Evolutionary conservation across 2,888 invertebrate genomes (phyloP).

Genomic region (Ceriagrion tenellum): DNA sequence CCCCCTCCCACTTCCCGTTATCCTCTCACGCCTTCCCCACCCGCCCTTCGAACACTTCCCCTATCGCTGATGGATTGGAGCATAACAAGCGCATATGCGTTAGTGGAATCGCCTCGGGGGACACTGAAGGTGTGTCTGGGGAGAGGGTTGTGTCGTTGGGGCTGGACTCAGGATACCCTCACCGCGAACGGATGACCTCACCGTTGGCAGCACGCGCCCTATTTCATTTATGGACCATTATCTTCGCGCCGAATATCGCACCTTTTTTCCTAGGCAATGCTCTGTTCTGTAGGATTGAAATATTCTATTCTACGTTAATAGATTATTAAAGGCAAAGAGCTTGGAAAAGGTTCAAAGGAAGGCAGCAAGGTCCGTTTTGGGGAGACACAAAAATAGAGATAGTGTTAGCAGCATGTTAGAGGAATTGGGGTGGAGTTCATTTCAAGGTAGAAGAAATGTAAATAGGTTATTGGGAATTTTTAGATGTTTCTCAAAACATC

Average conservation of each 20-base stretch:
- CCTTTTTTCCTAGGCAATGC: too few species aligned
- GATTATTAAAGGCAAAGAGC: too few species aligned
- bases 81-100: constrained; percentile 32
- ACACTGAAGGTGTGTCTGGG: neutral
- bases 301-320: too few species aligned
- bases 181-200: constrained; percentile 12
- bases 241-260: neutral
- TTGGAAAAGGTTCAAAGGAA: too few species aligned
- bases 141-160: neutral
- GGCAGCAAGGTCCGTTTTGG: too few species aligned
- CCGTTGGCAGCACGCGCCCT: neutral
- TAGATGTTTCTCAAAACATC: too few species aligned
- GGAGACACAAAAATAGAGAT: too few species aligned
- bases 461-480: too few species aligned
- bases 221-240: constrained; percentile 14
- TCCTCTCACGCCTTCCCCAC: neutral
- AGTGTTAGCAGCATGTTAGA: too few species aligned
- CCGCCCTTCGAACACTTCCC: neutral
- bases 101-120: constrained; percentile 25
- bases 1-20: neutral
- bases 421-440: too few species aligned
- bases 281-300: too few species aligned
- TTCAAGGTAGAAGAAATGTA: too few species aligned
- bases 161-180: neutral
- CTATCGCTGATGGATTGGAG: neutral